A percentile compares a stretch with the other conserved stretches of the same genome.
phyloP scores from a whole-genome alignment of 1,140 invertebrate genomes.

The Vanessa atalanta region DNA sequence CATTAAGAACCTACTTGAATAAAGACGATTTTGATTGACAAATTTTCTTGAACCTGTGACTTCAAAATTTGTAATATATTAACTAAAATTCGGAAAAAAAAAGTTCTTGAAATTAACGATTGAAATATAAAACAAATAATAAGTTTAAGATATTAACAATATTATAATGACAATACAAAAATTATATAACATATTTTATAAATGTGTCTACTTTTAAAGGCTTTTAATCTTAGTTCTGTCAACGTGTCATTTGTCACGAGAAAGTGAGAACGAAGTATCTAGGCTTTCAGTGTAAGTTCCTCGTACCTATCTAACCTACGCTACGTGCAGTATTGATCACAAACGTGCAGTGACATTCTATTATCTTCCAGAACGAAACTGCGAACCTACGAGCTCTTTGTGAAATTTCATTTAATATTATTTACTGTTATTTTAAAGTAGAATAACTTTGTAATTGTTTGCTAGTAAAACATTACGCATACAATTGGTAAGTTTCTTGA shows the following conservation, averaged over 20 bases:
- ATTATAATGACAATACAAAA: no score
- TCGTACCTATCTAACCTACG: neutral
- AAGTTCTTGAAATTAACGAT: no score
- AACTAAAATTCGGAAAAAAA: no score
- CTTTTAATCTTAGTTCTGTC: slow-evolving; percentile 11
- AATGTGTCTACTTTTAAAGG: neutral
- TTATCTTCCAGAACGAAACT: slow-evolving; percentile 19
- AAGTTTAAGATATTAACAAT: no score
- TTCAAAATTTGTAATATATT: no score
- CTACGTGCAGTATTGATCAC: slow-evolving; percentile 22
- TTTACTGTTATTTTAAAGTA: slow-evolving; percentile 6
- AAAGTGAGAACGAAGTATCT: slow-evolving; percentile 6
- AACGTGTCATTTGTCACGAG: slow-evolving; percentile 8
- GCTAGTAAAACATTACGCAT: neutral
- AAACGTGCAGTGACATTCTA: slow-evolving; percentile 17
- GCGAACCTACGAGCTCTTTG: slow-evolving; percentile 21
- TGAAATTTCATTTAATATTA: slow-evolving; percentile 5
- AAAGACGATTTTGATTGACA: no score
- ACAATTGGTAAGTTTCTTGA: neutral
- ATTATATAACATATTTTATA: no score
- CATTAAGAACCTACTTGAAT: no score
- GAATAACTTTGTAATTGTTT: neutral
- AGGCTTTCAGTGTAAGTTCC: slow-evolving; percentile 17
- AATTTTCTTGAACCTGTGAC: no score
- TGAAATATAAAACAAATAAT: no score